Conservation (phyloP, 30 jellyfish, hydroid and myxozoan species). For the Cassiopea andromeda region DNA sequence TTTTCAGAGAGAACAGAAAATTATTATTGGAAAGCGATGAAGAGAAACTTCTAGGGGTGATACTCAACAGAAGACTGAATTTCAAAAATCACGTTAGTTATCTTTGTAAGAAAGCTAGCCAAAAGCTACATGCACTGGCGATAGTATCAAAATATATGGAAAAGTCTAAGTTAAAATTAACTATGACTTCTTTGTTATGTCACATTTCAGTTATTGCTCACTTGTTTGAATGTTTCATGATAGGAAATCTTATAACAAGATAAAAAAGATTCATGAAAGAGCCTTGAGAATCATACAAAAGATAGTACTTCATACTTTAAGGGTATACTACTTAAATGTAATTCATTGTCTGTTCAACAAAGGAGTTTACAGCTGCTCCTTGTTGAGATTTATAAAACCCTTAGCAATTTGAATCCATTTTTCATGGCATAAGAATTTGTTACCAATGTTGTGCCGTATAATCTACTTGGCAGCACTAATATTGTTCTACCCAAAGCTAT, state of each 20-base stretch:
- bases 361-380: slow-evolving; percentile 59
- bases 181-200: slow-evolving; percentile 15
- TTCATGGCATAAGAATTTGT: slow-evolving; percentile 43
- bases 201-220: slow-evolving; percentile 37
- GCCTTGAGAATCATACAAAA: slow-evolving; percentile 55
- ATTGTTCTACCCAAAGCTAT: slow-evolving; percentile 8
- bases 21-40: slow-evolving; percentile 2
- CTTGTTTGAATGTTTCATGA: slow-evolving; percentile 53
- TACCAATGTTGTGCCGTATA: not conserved
- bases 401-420: slow-evolving; percentile 10
- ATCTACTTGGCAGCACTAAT: slow-evolving; percentile 7
- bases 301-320: slow-evolving; percentile 28
- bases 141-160: slow-evolving; percentile 15
- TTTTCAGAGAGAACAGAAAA: no score
- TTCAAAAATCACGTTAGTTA: slow-evolving; percentile 5
- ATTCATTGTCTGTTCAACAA: slow-evolving; percentile 21
- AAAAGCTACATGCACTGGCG: slow-evolving; percentile 37
- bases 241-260: slow-evolving; percentile 10
- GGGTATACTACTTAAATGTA: slow-evolving; percentile 12
- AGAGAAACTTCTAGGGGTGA: slow-evolving; percentile 52
- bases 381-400: slow-evolving; percentile 35
- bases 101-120: slow-evolving; percentile 24
- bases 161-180: not conserved
- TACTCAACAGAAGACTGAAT: slow-evolving; percentile 16
- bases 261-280: slow-evolving; percentile 41